Conservation (phyloP, 2,888 invertebrate species). For the Tridacna crocea region DNA sequence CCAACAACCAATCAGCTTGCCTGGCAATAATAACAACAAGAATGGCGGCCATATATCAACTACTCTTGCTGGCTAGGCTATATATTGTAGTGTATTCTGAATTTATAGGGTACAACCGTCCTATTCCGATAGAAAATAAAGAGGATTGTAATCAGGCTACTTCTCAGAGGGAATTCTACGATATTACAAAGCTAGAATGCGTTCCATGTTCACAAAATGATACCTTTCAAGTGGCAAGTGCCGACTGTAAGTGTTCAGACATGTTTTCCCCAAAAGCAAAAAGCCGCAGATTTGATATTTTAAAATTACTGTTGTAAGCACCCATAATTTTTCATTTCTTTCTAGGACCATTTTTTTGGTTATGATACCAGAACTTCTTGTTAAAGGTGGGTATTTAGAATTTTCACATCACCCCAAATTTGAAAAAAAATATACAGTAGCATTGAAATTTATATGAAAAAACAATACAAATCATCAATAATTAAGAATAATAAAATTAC, state of each 20-base stretch:
- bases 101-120: slow-evolving; percentile 32
- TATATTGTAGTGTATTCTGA: background rate
- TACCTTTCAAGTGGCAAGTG: slow-evolving; percentile 68
- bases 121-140: slow-evolving; percentile 46
- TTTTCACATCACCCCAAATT: too few relatives aligned
- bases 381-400: too few relatives aligned
- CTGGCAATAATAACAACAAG: slow-evolving; percentile 45
- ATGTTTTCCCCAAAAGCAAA: slow-evolving; percentile 6
- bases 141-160: slow-evolving; percentile 62
- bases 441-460: too few relatives aligned
- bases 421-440: too few relatives aligned
- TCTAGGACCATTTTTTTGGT: too few relatives aligned
- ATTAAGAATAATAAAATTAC: too few relatives aligned
- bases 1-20: slow-evolving; percentile 9
- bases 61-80: background rate
- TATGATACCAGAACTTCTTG: too few relatives aligned
- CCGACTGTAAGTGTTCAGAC: slow-evolving; percentile 73
- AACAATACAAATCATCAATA: too few relatives aligned
- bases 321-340: too few relatives aligned
- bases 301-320: too few relatives aligned
- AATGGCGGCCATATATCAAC: slow-evolving; percentile 38
- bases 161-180: slow-evolving; percentile 71
- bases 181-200: slow-evolving; percentile 73
- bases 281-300: background rate
- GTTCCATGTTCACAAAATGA: slow-evolving; percentile 66